Evolutionary conservation across 2,113 vertebrate genomes (phyloP), one percentile per base, ranked within the genome.

Genomic region (Sapajus apella): DNA sequence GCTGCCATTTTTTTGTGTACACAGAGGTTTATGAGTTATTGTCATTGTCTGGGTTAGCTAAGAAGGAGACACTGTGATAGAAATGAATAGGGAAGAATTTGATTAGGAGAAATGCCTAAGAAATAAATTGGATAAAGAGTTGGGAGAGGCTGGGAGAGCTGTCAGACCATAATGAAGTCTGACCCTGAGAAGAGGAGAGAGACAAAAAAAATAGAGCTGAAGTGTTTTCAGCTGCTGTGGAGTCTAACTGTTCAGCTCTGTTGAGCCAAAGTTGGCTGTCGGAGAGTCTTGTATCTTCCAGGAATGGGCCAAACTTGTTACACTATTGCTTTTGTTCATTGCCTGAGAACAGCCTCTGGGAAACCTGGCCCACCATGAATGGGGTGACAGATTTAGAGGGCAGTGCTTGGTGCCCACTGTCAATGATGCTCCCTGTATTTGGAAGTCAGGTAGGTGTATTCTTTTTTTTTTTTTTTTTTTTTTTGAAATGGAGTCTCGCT

Each of bases 361-460:
- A 77, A 45, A 21, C 3, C 37, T 5, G 25, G 11, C 16, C 70
- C 45, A 10, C 17, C 12, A 11, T 13, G 32, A 5, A 56, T 0
- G 11, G 35, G 37, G 11, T 1, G 11, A 5, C 17, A 73, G 50
- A 43, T 50, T 58, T 30, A 17, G 75, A 91, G 3, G 21, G 30
- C 56, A 23, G 43, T 40, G 16, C 27, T 25, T 8, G 30, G 7
- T 0, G 23, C 6, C 20, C 2, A 0, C 5, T 18, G 27, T 13
- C 73, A 13, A 3, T 35, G 6, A 35, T 3, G 35, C 8, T 68
- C 17, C 35, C n/a, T 43, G 8, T 52, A 20, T 73, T 4, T 68
- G 86, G 55, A 47, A 47, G 25, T 50, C 80, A 64, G 43, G 35
- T 55, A 30, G 12, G 10, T 43, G 1, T 30, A 2, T 45, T 55